phyloP scores from a whole-genome alignment of 2,888 invertebrate genomes.

The Teleogryllus oceanicus region DNA sequence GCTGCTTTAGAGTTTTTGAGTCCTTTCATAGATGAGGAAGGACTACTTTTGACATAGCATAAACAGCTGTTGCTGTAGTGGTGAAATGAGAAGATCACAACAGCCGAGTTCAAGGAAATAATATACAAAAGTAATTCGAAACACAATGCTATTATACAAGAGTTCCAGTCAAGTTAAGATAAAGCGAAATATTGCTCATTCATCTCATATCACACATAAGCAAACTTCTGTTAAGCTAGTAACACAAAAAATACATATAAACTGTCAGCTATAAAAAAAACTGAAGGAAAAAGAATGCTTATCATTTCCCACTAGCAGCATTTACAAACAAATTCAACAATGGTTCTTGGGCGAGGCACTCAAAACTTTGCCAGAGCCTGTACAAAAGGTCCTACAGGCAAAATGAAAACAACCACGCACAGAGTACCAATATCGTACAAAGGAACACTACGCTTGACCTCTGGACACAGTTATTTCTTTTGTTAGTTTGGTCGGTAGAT shows the following conservation, averaged over 20 bases:
- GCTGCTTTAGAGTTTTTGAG: not conserved
- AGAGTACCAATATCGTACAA: not conserved
- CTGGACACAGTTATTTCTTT: not conserved
- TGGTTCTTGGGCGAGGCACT: not conserved
- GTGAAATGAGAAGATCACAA: constrained; percentile 9
- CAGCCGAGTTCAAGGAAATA: not conserved
- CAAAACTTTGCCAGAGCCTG: not conserved
- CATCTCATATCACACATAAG: constrained; percentile 9
- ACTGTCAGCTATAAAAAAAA: not conserved
- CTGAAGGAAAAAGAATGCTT: not conserved
- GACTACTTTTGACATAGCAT: no score
- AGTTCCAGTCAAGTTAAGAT: not conserved
- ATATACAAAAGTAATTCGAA: not conserved
- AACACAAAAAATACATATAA: constrained; percentile 11
- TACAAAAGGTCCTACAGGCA: not conserved
- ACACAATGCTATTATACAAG: not conserved
- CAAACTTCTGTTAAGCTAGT: constrained; percentile 3
- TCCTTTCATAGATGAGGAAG: no score
- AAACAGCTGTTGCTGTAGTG: not conserved
- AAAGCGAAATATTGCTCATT: constrained; percentile 7
- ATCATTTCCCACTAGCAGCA: constrained; percentile 5
- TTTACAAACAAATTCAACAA: not conserved
- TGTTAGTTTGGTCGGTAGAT: constrained; percentile 29
- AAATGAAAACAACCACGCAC: not conserved
- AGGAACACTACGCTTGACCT: constrained; percentile 23